These are phyloP conservation scores for Oophaga sylvatica DNA, from an alignment of 2,797 vertebrate genomes.

Conservation along the genomic window DNA sequence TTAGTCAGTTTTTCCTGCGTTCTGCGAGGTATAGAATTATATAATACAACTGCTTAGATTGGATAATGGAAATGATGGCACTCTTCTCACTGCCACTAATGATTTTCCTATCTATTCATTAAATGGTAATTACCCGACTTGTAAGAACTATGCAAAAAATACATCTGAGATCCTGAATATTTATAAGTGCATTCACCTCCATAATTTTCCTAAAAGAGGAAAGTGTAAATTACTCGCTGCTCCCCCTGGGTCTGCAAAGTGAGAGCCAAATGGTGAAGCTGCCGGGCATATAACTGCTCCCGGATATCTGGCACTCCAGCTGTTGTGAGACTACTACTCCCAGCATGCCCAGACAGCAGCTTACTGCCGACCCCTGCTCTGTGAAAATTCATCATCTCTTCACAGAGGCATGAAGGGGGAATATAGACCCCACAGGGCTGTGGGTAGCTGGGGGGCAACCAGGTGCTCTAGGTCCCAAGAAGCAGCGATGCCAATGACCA, in stretches of 20 bases:
- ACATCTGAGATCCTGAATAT: slow-evolving; percentile 43
- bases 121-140: slow-evolving; percentile 51
- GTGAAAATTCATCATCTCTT: too few species aligned
- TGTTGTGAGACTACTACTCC: too few species aligned
- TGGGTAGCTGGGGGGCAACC: too few species aligned
- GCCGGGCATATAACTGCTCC: too few species aligned
- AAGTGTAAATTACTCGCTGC: not conserved
- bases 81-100: slow-evolving; percentile 45
- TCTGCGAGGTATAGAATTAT: slow-evolving; percentile 19
- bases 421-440: too few species aligned
- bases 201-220: not conserved
- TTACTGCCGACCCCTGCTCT: too few species aligned
- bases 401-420: too few species aligned
- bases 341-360: too few species aligned
- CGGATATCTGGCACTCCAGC: too few species aligned
- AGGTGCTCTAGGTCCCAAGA: too few species aligned
- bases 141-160: slow-evolving; percentile 36
- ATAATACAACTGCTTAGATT: slow-evolving; percentile 31
- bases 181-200: slow-evolving; percentile 19
- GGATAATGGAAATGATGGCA: slow-evolving; percentile 39
- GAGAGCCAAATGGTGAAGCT: too few species aligned
- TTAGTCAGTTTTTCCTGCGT: not conserved
- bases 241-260: not conserved
- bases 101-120: slow-evolving; percentile 61
- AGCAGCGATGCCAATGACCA: too few species aligned